Percentiles rank a stretch among this genome's conserved stretches.
These are phyloP conservation scores for Scortum barcoo DNA, from an alignment of 2,113 vertebrate genomes.

Conservation along the genomic window DNA sequence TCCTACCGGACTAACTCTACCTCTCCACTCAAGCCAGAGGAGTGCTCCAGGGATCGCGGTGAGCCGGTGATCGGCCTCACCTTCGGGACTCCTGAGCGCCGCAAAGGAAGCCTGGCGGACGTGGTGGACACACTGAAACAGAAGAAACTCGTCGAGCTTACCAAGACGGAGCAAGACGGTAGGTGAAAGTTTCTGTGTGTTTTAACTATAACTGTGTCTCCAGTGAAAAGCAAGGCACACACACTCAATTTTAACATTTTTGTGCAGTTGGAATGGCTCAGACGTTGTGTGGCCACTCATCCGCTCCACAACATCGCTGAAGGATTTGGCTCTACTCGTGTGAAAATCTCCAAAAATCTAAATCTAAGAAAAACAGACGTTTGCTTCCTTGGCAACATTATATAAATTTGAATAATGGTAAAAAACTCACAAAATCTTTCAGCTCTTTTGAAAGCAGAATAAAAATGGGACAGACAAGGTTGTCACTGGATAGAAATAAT, in stretches of 20 bases:
- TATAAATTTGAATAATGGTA: not conserved
- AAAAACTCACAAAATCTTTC: not conserved
- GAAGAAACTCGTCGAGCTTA: slow-evolving; percentile 98
- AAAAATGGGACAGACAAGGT: not conserved
- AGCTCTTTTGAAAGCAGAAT: not conserved
- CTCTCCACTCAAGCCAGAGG: slow-evolving; percentile 95
- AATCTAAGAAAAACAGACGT: not conserved
- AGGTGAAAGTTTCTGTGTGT: slow-evolving; percentile 56
- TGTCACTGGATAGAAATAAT: not conserved
- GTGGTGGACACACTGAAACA: slow-evolving; percentile 98
- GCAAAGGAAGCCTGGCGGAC: slow-evolving; percentile 96
- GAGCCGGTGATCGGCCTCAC: slow-evolving; percentile 89
- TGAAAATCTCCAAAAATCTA: not conserved
- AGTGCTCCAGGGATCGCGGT: slow-evolving; percentile 89
- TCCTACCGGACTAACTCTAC: slow-evolving; percentile 95
- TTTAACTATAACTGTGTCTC: not conserved
- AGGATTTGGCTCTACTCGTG: too few species aligned
- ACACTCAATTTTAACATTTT: not conserved
- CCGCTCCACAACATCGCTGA: not conserved
- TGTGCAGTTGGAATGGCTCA: not conserved
- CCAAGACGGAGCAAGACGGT: slow-evolving; percentile 96
- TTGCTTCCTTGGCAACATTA: too few species aligned
- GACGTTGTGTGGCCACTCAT: not conserved
- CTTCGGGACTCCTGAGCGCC: slow-evolving; percentile 95
- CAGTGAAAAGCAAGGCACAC: not conserved